A percentile compares a stretch with the other conserved stretches of the same genome.
phyloP scores from a whole-genome alignment of 2,797 vertebrate species.

The Spea hammondii region DNA sequence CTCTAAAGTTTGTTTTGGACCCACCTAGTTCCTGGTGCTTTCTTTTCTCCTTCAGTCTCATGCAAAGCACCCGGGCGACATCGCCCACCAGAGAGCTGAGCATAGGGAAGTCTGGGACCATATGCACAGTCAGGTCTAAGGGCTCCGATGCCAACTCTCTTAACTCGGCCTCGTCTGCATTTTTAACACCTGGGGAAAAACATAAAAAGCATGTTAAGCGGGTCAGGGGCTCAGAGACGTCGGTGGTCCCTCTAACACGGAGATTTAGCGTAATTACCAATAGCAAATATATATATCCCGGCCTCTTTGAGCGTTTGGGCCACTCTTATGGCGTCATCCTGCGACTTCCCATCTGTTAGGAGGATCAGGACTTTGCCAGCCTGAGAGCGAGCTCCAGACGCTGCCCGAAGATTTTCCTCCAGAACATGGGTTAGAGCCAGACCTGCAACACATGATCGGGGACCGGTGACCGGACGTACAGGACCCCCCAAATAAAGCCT shows the following conservation, averaged over 20 bases:
- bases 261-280: slow-evolving; percentile 74
- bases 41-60: slow-evolving; percentile 76
- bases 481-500: neutral
- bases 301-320: slow-evolving; percentile 77
- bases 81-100: slow-evolving; percentile 79
- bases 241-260: neutral
- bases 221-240: too few relatives aligned
- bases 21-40: slow-evolving; percentile 59
- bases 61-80: slow-evolving; percentile 83
- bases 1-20: neutral
- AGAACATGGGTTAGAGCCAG: slow-evolving; percentile 86
- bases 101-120: slow-evolving; percentile 86
- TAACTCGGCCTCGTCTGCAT: slow-evolving; percentile 86
- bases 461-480: neutral
- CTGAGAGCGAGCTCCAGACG: slow-evolving; percentile 72
- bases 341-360: slow-evolving; percentile 92
- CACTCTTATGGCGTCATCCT: slow-evolving; percentile 81
- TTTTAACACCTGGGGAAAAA: slow-evolving; percentile 83
- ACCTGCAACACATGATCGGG: slow-evolving; percentile 64
- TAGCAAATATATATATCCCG: slow-evolving; percentile 85
- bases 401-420: slow-evolving; percentile 79
- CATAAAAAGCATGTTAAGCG: too few relatives aligned
- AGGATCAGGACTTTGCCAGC: slow-evolving; percentile 77
- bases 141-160: slow-evolving; percentile 86
- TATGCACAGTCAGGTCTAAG: slow-evolving; percentile 84